Evolutionary conservation across 2,888 invertebrate species (phyloP), one percentile per base, ranked within the genome.

Genomic region (Osmoderma eremita): DNA sequence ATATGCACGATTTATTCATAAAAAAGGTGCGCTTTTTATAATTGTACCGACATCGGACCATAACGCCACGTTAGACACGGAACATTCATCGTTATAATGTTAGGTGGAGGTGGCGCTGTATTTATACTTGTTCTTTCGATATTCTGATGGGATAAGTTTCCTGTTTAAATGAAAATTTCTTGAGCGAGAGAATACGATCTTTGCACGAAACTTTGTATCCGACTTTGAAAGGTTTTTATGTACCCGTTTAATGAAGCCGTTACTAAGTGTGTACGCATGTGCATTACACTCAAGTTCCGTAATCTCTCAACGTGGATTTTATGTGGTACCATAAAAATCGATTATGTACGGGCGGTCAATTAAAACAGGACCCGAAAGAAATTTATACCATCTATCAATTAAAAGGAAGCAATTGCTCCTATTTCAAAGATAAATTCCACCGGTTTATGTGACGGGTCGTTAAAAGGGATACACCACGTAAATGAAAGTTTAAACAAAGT

Each of bases 1-100:
- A 49, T 65, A 58, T 65, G 58, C 65, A 65, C 56, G 65, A 49
- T 53, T 58, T 65, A 49, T 65, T 65, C 58, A 48, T 56, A 20
- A 56, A 49, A 30, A 50, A 39, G 56, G 49, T 48, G 24, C 22
- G 65, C 18, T 56, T 65, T 45, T 61, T 61, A 45, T 61, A 61
- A 61, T 48, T 48, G 48, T 36, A 24, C 58, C 36, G 56, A 56
- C 56, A 22, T 41, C 56, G 12, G 22, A 56, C 42, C 56, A 56
- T 56, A 42, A 48, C 58, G 58, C 30, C n/a, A 3, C 30, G 48
- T 45, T 61, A 17, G 36, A 24, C 45, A 45, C 17, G 48, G 30
- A 45, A 61, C 36, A 61, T 61, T 24, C 30, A 22, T 61, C 24
- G 45, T 22, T 41, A 41, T 8, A 24, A 22, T 15, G 6, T 56